Evolutionary conservation across 2,888 invertebrate species (phyloP).

Genomic region (Acrobasis repandana): DNA sequence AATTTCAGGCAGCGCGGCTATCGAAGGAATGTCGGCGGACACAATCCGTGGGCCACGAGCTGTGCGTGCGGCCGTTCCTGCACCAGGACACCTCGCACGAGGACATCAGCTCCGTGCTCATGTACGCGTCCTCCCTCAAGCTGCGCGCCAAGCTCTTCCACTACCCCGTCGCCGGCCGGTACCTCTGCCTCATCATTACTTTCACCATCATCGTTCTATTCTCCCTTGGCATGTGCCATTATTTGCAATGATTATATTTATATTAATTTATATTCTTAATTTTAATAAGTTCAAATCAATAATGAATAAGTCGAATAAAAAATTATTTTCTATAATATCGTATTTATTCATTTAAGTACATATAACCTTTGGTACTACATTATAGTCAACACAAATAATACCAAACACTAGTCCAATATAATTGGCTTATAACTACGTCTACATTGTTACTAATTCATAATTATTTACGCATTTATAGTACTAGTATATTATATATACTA

Average conservation of each 20-base stretch:
- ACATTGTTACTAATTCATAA: neutral
- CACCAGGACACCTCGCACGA: conserved; percentile 90
- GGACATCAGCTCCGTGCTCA: conserved; percentile 89
- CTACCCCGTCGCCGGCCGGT: conserved; percentile 87
- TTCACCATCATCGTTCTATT: conserved; percentile 83
- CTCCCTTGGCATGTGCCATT: conserved; percentile 88
- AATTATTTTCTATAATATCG: conserved; percentile 26
- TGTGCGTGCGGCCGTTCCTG: conserved; percentile 89
- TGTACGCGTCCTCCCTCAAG: conserved; percentile 89
- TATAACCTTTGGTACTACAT: conserved; percentile 43
- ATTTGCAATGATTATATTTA: conserved; percentile 66
- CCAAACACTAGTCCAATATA: conserved; percentile 4
- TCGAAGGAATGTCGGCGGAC: conserved; percentile 87
- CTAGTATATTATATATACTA: neutral
- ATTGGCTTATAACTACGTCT: neutral
- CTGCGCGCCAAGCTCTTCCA: conserved; percentile 89
- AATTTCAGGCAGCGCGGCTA: conserved; percentile 86
- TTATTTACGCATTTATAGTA: neutral
- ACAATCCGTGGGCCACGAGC: conserved; percentile 90
- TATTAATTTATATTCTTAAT: conserved; percentile 18
- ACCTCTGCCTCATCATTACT: conserved; percentile 85
- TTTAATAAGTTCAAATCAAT: conserved; percentile 3
- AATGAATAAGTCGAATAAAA: conserved; percentile 27
- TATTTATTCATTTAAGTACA: conserved; percentile 37
- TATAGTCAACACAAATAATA: conserved; percentile 26